These are phyloP conservation scores for Pteropus rufus DNA, from an alignment of 2,797 vertebrate genomes.

Conservation along the genomic window DNA sequence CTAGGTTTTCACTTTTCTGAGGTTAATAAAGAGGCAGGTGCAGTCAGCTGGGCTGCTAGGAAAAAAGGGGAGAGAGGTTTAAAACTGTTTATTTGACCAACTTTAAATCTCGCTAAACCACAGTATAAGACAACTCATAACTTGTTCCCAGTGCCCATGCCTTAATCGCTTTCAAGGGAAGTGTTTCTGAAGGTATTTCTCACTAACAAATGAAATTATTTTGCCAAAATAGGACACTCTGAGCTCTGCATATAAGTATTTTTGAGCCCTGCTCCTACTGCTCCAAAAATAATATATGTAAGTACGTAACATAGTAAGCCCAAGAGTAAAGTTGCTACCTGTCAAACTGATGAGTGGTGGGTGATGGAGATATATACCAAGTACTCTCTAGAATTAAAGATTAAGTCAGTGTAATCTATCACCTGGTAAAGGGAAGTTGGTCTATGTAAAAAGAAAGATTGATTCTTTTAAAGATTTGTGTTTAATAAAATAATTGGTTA, in stretches of 20 bases:
- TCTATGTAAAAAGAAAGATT: background rate
- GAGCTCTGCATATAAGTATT: background rate
- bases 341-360: background rate
- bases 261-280: background rate
- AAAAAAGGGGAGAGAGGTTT: background rate
- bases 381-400: background rate
- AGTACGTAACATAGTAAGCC: background rate
- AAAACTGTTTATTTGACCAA: conserved; percentile 46
- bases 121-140: conserved; percentile 37
- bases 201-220: conserved; percentile 47
- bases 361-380: background rate
- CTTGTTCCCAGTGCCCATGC: background rate
- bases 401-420: background rate
- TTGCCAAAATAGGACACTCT: background rate
- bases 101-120: conserved; percentile 53
- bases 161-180: conserved; percentile 38
- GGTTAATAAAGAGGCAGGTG: conserved; percentile 57
- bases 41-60: background rate
- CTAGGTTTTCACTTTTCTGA: conserved; percentile 45
- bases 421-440: background rate
- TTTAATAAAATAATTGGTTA: conserved; percentile 30
- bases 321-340: conserved; percentile 6
- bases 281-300: background rate
- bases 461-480: background rate
- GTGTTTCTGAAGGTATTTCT: background rate